Evolutionary conservation across 2,888 invertebrate genomes (phyloP), one percentile per base, ranked within the genome.

Genomic region (Trissolcus japonicus): DNA sequence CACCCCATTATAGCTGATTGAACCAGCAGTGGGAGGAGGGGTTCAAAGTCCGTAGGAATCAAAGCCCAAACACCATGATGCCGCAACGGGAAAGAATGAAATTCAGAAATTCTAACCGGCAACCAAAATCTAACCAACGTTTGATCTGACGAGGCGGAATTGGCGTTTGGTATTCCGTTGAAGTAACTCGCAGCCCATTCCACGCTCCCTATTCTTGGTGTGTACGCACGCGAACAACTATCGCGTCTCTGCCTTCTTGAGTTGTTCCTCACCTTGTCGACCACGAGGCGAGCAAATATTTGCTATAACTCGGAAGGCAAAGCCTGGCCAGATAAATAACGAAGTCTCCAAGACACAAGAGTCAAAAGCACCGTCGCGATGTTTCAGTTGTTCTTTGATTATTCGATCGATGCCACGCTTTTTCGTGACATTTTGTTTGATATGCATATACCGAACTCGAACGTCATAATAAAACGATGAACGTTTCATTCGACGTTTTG

Each of bases 271-370:
- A 80, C 81, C 80, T 83, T 83, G 82, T 83, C 83, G 80, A 84
- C 81, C 82, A 75, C 79, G 76, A 80, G 81, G 82, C 82, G 80
- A 84, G 83, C 84, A 87, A 87, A 87, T 86, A 86, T 86, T 86
- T 86, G 85, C 83, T 80, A 83, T 81, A 83, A 84, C 82, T 83
- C 81, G 78, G 50, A 63, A 80, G 80, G 78, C 81, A 83, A 81
- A 81, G 76, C 80, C 74, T 80, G 76, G 69, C 80, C 81, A 81
- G 80, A 83, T 83, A 82, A 83, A 83, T 81, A 83, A 79, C 77
- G 80, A 82, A 83, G 81, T 82, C 81, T 71, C 11, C 67, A 50
- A 79, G 76, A 74, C 79, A 74, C 79, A 76, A 71, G 74, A 79
- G 76, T 77, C 76, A 68, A 74, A n/a, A 79, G 76, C 79, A 72